Base-by-base conservation (phyloP, 2,113 vertebrate genomes). In the Equus quagga region DNA sequence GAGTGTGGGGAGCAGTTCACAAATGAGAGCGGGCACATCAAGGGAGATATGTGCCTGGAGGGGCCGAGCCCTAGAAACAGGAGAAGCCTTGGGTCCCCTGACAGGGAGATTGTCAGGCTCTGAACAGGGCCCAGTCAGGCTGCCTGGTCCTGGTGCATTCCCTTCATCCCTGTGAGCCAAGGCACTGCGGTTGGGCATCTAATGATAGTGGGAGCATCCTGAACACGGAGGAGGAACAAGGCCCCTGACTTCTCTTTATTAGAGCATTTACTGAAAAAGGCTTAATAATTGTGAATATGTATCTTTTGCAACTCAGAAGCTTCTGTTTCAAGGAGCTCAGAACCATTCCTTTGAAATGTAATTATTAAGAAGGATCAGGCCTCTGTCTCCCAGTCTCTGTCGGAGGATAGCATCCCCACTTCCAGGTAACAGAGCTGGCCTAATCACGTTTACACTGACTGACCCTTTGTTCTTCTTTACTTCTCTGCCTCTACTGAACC, bases 41-140 rank as follows among this genome's bases (percentile, higher is more conserved):
- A 67, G 64, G 24, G 12, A 49, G 15, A 31, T 76, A 23, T 3
- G 3, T 36, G 26, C 26, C 14, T 41, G 15, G 19, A 58, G 11
- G 6, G 4, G 44, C 5, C 33, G 60, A 46, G 58, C 12, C 26
- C 33, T 8, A 8, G 19, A 36, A 23, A 17, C 24, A 80, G 13
- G 46, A n/a, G 14, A 70, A 3, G 8, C 44, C 13, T 6, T 19
- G 21, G 2, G 2, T n/a, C 2, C 14, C 31, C n/a, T 28, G 31
- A 41, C 6, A 23, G 24, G 31, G 62, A 83, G 19, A 31, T 49
- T 31, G 0, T 58, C 41, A n/a, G 28, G 23, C 1, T 5, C 24
- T 41, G 13, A 23, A 10, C 6, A 56, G 28, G 36, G 2, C 19
- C 2, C 0, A 2, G 14, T 62, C 19, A 36, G 54, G 7, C 46